Percentiles rank a stretch among this genome's conserved stretches.
phyloP scores from a whole-genome alignment of 1,140 invertebrate species.

The Argopecten irradians region DNA sequence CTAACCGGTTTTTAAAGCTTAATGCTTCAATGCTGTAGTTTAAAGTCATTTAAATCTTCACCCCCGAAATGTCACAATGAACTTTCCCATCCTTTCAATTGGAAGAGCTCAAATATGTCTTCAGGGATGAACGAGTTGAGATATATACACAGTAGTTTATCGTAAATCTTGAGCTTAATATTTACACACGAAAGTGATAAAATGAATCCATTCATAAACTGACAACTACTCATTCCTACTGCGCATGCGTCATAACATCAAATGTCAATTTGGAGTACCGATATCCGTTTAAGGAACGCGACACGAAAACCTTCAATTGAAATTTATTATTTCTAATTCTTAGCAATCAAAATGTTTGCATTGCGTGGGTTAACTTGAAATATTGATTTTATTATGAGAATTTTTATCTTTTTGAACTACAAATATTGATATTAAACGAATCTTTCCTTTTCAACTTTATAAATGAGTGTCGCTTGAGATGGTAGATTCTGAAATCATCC shows the following conservation, averaged over 20 bases:
- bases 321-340: not conserved
- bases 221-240: not conserved
- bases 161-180: not conserved
- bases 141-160: conserved; percentile 18
- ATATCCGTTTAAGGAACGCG: not conserved
- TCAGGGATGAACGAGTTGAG: no score
- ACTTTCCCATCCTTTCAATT: no score
- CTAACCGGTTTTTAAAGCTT: not conserved
- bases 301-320: not conserved
- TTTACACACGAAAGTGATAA: conserved; percentile 11
- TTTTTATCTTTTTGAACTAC: no score
- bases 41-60: not conserved
- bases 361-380: not conserved
- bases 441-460: not conserved
- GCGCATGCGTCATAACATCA: not conserved
- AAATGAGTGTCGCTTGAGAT: no score
- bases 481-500: no score
- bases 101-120: no score
- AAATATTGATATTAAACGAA: not conserved
- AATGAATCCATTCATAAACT: not conserved
- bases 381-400: no score
- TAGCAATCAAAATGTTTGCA: not conserved
- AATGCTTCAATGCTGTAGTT: not conserved
- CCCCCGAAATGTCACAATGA: no score
- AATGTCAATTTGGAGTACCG: not conserved